Conservation (phyloP, 2,888 invertebrate genomes). For the Protophormia terraenovae region DNA sequence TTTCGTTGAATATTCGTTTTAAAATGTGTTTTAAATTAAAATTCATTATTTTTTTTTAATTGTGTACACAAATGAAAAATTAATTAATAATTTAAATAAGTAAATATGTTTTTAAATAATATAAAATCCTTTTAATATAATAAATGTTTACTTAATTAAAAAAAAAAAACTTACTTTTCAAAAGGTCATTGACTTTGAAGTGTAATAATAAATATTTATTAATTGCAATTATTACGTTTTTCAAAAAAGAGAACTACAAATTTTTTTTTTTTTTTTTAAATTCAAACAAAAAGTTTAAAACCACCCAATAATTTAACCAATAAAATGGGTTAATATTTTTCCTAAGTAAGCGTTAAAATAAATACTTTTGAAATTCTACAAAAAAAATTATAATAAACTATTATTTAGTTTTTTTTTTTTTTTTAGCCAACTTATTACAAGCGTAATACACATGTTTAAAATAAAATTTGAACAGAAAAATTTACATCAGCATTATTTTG, state of each 20-base stretch:
- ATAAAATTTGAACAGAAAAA: not conserved
- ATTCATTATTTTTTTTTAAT: too few relatives aligned
- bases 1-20: too few relatives aligned
- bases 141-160: too few relatives aligned
- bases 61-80: too few relatives aligned
- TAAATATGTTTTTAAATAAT: too few relatives aligned
- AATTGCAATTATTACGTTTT: slow-evolving; percentile 31
- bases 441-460: slow-evolving; percentile 48
- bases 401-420: slow-evolving; percentile 2
- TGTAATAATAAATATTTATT: slow-evolving; percentile 12
- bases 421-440: slow-evolving; percentile 29
- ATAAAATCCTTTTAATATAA: not conserved
- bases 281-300: slow-evolving; percentile 13
- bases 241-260: not conserved
- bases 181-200: slow-evolving; percentile 44
- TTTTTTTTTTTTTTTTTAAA: not conserved
- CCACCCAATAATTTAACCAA: slow-evolving; percentile 5
- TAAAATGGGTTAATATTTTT: slow-evolving; percentile 47
- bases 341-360: slow-evolving; percentile 44
- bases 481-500: slow-evolving; percentile 59
- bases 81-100: too few relatives aligned
- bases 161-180: too few relatives aligned
- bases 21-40: too few relatives aligned
- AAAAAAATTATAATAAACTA: not conserved
- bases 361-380: slow-evolving; percentile 16